Conservation (phyloP, 2,113 vertebrate species). For the Sitta europaea region DNA sequence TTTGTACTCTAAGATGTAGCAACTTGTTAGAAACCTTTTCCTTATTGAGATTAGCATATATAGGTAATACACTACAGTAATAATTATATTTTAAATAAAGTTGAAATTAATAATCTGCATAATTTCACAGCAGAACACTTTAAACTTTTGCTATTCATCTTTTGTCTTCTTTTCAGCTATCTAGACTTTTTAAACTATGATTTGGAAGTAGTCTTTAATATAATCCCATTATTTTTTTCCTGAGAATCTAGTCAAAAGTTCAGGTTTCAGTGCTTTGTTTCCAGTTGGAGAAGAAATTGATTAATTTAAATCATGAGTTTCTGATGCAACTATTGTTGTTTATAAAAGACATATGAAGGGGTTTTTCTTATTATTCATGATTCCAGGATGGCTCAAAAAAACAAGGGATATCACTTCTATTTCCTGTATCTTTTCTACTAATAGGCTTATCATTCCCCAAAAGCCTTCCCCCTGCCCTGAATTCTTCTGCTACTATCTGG, state of each 20-base stretch:
- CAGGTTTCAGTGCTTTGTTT: neutral
- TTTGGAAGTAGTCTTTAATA: neutral
- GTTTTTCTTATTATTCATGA: neutral
- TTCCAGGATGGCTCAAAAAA: neutral
- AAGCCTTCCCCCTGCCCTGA: accelerated
- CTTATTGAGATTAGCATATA: neutral
- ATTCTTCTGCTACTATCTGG: neutral
- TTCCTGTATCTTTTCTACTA: neutral
- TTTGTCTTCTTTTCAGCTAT: neutral
- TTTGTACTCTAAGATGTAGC: constrained; percentile 7
- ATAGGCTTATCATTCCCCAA: neutral
- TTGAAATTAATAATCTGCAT: neutral
- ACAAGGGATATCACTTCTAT: neutral
- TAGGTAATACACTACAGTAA: neutral
- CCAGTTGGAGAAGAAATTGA: neutral
- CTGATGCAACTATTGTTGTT: neutral
- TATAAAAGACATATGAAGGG: neutral
- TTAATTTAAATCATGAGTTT: neutral
- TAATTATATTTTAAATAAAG: constrained; percentile 7
- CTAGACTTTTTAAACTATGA: neutral
- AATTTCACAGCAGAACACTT: neutral
- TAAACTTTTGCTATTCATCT: neutral
- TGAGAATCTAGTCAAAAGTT: neutral
- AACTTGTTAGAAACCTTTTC: neutral
- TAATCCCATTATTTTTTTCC: neutral